Evolutionary conservation across 2,113 vertebrate species (phyloP), one percentile per base, ranked within the genome.

Genomic region (Silurus glanis): DNA sequence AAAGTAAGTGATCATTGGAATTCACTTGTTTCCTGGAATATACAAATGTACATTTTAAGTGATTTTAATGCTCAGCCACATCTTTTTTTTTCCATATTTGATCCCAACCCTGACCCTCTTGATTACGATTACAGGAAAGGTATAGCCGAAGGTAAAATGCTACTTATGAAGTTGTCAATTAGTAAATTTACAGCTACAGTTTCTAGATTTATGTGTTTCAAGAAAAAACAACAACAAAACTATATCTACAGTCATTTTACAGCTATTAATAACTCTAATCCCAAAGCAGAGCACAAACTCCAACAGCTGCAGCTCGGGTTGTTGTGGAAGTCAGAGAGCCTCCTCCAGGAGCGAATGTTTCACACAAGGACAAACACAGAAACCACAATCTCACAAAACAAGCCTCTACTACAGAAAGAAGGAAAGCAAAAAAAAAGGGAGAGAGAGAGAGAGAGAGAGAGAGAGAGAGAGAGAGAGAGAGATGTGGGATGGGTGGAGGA

Each of bases 361-460:
- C 64, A 72, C 49, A 17, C 21, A 51, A 86, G 67, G 72, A 80
- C 55, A 87, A 89, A 80, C 28, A 59, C 81, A 85, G 12, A 23
- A 51, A 25, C 69, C 51, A 7, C 16, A n/a, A 19, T 21, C 58
- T 62, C 67, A 62, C 85, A 84, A 84, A 86, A 80, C 55, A 56
- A 25, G 76, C 49, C 51, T 62, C 25, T 59, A 51, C 12, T 64
- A 64, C 51, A 28, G n/a, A 25, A n/a, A 66, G 64, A 67, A n/a
- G 14, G 64, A 67, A 10, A 67, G 62, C 9, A 9, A 66, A 23
- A 66, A 12, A 8, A 66, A 23, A 66, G 10, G 9, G 9, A 23
- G 62, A 25, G 62, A 66, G 62, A 23, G 6, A 61, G 59, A 61
- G 1, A 61, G 59, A 61, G 4, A 19, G 59, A 61, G 6, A 61